Evolutionary conservation across 2,888 invertebrate species (phyloP), one percentile per base, ranked within the genome.

Genomic region (Aphodius sticticus): DNA sequence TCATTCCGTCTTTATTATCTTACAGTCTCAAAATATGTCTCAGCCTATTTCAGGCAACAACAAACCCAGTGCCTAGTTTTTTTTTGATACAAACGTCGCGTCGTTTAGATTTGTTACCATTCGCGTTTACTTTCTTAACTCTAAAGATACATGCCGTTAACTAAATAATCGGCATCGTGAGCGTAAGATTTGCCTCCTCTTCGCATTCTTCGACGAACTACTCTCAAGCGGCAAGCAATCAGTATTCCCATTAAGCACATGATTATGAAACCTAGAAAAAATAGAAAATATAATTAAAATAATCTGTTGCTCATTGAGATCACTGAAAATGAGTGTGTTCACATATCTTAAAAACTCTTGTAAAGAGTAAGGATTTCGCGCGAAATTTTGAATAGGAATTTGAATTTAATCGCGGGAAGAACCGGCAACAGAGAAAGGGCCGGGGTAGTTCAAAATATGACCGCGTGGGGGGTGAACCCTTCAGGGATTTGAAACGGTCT

Each of bases 71-170:
- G 76, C 37, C 76, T 38, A n/a, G 7, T 7, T 14, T 70, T 70
- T 26, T n/a, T 26, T n/a, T n/a, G n/a, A 70, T 70, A 16, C 26
- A 16, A 70, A 16, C 15, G 79, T 80, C 70, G 69, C 70, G 26
- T 72, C 76, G 69, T 70, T 53, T 26, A 26, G 26, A 26, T 26
- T 72, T 15, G 69, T 71, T 36, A 76, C 15, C 35, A 69, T 16
- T n/a, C 36, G 12, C 35, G 26, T 69, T 77, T 69, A 37, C 38
- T 70, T 77, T 38, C 69, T 77, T 77, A 15, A 12, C 36, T 80
- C 92, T 94, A 97, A 87, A 98, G 93, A 90, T 98, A 99, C 98
- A 99, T 98, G 86, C 98, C 98, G 90, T 99, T 98, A 85, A 99
- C 98, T 86, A 99, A 92, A 90, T 98, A 98, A 91, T 98, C 98